A percentile compares a stretch with the other conserved stretches of the same genome.
Evolutionary conservation across 2,797 vertebrate species (phyloP).

Genomic region (Dermochelys coriacea): DNA sequence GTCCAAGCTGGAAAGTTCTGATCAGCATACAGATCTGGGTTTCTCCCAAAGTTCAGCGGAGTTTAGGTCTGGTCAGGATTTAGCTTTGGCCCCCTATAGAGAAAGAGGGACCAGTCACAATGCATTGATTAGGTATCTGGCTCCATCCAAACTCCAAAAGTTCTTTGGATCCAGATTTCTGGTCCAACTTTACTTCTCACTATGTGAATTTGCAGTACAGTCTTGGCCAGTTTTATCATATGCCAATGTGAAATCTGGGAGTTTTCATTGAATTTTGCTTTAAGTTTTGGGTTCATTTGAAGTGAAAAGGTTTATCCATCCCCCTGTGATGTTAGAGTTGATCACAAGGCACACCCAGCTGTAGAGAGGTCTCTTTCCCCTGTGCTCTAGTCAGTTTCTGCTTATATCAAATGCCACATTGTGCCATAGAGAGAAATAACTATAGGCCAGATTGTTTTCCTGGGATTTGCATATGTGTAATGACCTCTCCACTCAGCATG

Average conservation of each 20-base stretch:
- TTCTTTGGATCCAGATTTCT: background rate
- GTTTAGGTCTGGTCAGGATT: background rate
- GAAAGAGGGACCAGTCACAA: background rate
- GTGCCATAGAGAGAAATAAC: background rate
- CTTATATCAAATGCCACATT: background rate
- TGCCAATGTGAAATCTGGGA: background rate
- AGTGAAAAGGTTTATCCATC: background rate
- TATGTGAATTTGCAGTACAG: background rate
- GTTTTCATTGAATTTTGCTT: background rate
- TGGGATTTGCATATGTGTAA: background rate
- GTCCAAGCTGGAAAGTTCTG: background rate
- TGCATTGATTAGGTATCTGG: background rate
- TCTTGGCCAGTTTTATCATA: background rate
- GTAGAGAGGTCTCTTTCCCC: background rate
- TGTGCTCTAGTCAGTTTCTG: background rate
- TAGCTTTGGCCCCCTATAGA: fast-evolving
- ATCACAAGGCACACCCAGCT: background rate
- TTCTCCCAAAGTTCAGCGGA: background rate
- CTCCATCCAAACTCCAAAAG: background rate
- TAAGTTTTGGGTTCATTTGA: background rate
- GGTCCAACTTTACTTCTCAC: background rate
- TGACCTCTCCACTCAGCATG: background rate
- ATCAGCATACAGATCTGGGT: background rate
- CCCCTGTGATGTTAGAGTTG: background rate
- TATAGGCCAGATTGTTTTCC: background rate